Evolutionary conservation across 2,113 vertebrate genomes (phyloP), one percentile per base, ranked within the genome.

Genomic region (Phoxinus phoxinus): DNA sequence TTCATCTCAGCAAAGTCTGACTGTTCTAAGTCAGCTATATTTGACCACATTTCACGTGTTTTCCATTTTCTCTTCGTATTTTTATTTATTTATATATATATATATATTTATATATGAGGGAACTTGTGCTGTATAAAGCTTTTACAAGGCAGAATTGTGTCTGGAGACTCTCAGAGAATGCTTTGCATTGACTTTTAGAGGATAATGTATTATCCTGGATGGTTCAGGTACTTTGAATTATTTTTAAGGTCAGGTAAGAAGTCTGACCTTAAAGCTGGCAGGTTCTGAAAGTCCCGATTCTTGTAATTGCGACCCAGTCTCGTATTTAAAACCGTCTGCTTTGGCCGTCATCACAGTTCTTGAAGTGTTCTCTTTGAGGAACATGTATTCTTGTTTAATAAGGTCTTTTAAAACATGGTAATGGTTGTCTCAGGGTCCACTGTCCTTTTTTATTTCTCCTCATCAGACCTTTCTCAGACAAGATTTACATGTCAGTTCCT

Each of bases 1-100:
- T 32, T 6, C 44, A 30, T 53, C 61, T 69, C 63, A 53, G 63
- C 63, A 53, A 65, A 32, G 44, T 63, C 27, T 51, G 27, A 32
- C 27, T 82, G 44, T 30, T 82, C 32, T 46, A 63, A 65, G 78
- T 63, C 37, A n/a, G 58, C 78, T 65, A 65, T 65, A 81, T 82
- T 35, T 82, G 48, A 82, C 80, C 80, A 30, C 27, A 82, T n/a
- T 30, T 44, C 10, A 67, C 23, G 27, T 44, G 51, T 15, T 63
- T 10, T 27, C 41, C n/a, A n/a, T n/a, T n/a, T n/a, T n/a, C 17
- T 25, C 35, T 61, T 61, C 37, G 35, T 48, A 63, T 73, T 21
- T 63, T 23, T 75, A 4, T 30, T 21, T 35, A n/a, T n/a, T n/a
- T n/a, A n/a, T n/a, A n/a, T n/a, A n/a, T n/a, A n/a, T n/a, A n/a